These are phyloP conservation scores for Riptortus pedestris DNA, from an alignment of 1,140 invertebrate genomes.

Conservation along the genomic window DNA sequence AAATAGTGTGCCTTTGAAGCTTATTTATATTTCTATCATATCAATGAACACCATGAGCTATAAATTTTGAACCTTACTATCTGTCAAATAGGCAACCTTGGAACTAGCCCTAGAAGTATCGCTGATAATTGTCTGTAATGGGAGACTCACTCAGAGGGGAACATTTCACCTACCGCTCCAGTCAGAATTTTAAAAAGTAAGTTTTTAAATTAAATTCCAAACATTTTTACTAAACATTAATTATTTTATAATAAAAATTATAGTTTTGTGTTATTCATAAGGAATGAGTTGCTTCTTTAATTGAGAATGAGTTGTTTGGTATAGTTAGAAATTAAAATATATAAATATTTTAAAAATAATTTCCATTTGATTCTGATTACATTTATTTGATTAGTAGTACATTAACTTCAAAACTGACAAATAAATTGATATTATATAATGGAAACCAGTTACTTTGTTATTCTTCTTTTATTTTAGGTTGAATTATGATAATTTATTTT, in stretches of 20 bases:
- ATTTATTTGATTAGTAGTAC: too few species aligned
- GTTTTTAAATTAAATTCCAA: conserved; percentile 12
- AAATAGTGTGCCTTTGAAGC: background rate
- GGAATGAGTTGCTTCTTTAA: background rate
- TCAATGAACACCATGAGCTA: background rate
- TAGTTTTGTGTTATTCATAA: background rate
- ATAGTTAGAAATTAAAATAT: background rate
- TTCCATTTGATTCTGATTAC: background rate
- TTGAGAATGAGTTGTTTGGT: background rate
- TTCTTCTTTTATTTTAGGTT: too few species aligned
- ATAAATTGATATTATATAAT: too few species aligned
- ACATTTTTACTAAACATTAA: background rate
- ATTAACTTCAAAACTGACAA: too few species aligned
- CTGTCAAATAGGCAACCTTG: background rate
- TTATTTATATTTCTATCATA: background rate
- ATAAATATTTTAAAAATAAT: background rate
- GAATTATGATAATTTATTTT: too few species aligned
- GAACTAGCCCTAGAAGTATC: too few species aligned
- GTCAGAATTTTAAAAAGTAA: conserved; percentile 22
- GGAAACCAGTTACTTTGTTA: too few species aligned
- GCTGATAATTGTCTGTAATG: too few species aligned
- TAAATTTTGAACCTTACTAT: background rate
- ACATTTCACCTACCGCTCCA: background rate
- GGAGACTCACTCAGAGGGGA: background rate
- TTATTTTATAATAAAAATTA: background rate